A percentile compares a stretch with the other conserved stretches of the same genome.
These are phyloP conservation scores for Cephus sareptanus DNA, from an alignment of 2,888 invertebrate genomes.

Conservation along the genomic window DNA sequence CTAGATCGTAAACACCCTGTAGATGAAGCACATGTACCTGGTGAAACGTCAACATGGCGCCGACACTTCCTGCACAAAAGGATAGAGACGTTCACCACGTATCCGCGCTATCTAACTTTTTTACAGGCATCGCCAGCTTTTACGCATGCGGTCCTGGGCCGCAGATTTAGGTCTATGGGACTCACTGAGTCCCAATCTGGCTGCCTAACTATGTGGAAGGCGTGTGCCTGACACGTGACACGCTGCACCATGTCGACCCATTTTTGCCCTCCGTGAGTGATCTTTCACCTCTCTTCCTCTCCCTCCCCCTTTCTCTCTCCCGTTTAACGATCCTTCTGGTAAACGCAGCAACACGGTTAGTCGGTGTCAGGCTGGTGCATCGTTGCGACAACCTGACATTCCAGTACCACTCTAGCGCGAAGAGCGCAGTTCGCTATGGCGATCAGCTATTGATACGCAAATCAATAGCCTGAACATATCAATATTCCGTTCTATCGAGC, in stretches of 20 bases:
- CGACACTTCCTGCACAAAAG: constrained; percentile 32
- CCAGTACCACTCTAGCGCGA: no score
- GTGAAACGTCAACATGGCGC: neutral
- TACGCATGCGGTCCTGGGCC: no score
- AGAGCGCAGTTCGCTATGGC: no score
- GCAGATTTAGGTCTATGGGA: neutral
- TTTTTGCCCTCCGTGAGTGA: neutral
- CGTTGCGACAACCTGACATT: no score
- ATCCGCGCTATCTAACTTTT: constrained; percentile 37
- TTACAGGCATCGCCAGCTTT: constrained; percentile 18
- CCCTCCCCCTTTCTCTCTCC: neutral
- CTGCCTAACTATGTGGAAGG: neutral
- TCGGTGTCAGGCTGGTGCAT: no score
- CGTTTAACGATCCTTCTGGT: no score
- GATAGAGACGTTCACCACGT: constrained; percentile 39
- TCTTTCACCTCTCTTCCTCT: neutral
- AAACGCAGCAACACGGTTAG: neutral
- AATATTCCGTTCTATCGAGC: no score
- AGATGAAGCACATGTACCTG: neutral
- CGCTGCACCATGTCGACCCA: neutral
- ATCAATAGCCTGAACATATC: no score
- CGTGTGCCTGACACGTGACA: constrained; percentile 7
- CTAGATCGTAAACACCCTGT: no score
- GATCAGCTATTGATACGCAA: no score
- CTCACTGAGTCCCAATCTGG: neutral